Base-by-base conservation (phyloP, 2,113 vertebrate genomes). In the Cyprinodon variegatus region DNA sequence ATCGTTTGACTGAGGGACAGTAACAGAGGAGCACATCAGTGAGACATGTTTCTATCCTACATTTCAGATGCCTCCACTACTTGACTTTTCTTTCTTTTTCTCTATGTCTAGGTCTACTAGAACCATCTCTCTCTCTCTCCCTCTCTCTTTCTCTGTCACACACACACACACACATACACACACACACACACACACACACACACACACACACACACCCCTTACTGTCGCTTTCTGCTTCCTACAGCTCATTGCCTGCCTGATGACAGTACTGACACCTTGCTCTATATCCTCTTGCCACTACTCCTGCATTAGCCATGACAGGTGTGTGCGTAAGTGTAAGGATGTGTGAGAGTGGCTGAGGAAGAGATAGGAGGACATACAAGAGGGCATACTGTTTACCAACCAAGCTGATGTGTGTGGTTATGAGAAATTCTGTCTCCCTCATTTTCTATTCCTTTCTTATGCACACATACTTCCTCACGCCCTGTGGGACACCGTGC, bases 241-340 rank as follows among this genome's bases (percentile, higher is more conserved):
- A 62, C 74, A 81, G 78, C 85, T 87, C 85, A 88, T 88, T 86
- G 81, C 72, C 78, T 74, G 74, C 46, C 65, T 72, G 70, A 86
- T 89, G 86, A 85, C 88, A 91, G 81, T 50, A 64, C 78, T 91
- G 89, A 89, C 86, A 91, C 82, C 69, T 75, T 81, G 78, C 80
- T 79, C 65, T 3, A 3, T 83, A 79, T 67, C 81, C 89, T 68
- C 53, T 75, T 60, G 72, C 72, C 83, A 82, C 63, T 72, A 70
- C 11, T 73, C 65, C 65, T 78, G 75, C 72, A 90, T 89, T 81
- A 86, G 79, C 61, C 37, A 43, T 86, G 89, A 83, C 89, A 88
- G 65, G 71, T 78, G 68, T 68, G 77, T 66, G 67, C 57, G 79
- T 67, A 62, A 63, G 63, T 69, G 74, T 72, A 43, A 37, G 69